Base-by-base conservation (phyloP, 2,113 vertebrate genomes). In the Myanophis thanlyinensis region DNA sequence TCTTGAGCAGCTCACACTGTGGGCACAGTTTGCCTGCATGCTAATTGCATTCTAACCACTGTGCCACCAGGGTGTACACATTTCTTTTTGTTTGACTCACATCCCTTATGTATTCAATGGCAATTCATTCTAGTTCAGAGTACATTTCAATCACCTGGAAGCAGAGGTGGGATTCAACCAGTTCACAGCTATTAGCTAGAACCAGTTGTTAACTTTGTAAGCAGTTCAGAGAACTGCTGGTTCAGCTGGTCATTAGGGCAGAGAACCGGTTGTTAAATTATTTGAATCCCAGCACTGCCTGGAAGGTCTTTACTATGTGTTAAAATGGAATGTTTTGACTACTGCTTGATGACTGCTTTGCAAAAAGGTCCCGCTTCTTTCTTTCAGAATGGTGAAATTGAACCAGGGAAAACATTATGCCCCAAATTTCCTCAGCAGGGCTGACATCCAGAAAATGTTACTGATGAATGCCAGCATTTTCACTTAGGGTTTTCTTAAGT, bases 401-500 rank as follows among this genome's bases (percentile, higher is more conserved):
- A 0, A 2, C 47, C 89, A 86, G 1, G 4, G n/a, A 44, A 0
- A 0, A 89, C 92, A 1, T 10, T 52, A 3, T 91, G 86, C 47
- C 12, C 20, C 0, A 51, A 52, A 44, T 89, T 85, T n/a, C 1
- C 20, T 95, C 0, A 1, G 23, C 4, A 48, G 0, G 0, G 53
- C 35, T 49, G 51, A 89, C 93, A 87, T 46, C 0, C 0, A 62
- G 86, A 85, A 90, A 49, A 87, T 40, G 54, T 44, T 49, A 25
- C 44, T 0, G 27, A 87, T 35, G 62, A 30, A 46, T n/a, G 0
- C 1, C 89, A 59, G 0, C 86, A 94, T 96, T 91, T 88, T 49
- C 93, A 62, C 53, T 67, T 93, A 94, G 90, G 91, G 93, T 53
- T 95, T 94, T 90, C 91, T 93, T 94, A 91, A 91, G 91, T 40